Evolutionary conservation across 2,113 vertebrate species (phyloP).

Genomic region (Calypte anna): DNA sequence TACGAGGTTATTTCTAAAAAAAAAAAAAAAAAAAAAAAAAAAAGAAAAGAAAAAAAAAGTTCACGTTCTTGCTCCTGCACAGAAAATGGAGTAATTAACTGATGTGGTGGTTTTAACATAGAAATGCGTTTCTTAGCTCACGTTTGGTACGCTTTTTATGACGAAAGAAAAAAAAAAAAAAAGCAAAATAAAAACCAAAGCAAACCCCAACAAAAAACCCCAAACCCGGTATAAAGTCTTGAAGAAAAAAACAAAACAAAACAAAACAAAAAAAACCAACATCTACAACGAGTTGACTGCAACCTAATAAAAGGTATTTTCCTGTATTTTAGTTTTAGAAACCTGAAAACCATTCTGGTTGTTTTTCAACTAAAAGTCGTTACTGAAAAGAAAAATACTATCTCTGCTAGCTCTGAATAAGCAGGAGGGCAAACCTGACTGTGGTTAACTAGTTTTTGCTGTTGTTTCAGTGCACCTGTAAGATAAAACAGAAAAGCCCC

Average conservation of each 20-base stretch:
- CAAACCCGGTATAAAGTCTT: not conserved
- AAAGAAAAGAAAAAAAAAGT: not conserved
- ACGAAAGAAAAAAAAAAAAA: not conserved
- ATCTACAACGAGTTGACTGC: not conserved
- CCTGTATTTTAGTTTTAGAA: not conserved
- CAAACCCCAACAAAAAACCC: too few relatives aligned
- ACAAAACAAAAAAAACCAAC: not conserved
- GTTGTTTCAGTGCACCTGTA: slow-evolving; percentile 81
- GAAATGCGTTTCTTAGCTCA: not conserved
- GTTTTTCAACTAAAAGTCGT: not conserved
- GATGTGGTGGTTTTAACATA: not conserved
- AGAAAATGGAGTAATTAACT: not conserved
- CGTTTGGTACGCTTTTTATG: not conserved
- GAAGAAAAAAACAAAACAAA: not conserved
- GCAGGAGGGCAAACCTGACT: slow-evolving; percentile 11
- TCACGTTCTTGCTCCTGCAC: not conserved
- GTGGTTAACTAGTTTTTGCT: slow-evolving; percentile 22
- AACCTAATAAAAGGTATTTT: not conserved
- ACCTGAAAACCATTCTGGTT: not conserved
- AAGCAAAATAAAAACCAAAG: too few relatives aligned
- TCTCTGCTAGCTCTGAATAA: slow-evolving; percentile 35
- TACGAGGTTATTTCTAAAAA: slow-evolving; percentile 45
- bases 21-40: too few relatives aligned
- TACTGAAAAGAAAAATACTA: slow-evolving; percentile 22
- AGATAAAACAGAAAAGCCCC: slow-evolving; percentile 74